Conservation (phyloP, 2,888 invertebrate genomes). For the Drosophila eohydei region DNA sequence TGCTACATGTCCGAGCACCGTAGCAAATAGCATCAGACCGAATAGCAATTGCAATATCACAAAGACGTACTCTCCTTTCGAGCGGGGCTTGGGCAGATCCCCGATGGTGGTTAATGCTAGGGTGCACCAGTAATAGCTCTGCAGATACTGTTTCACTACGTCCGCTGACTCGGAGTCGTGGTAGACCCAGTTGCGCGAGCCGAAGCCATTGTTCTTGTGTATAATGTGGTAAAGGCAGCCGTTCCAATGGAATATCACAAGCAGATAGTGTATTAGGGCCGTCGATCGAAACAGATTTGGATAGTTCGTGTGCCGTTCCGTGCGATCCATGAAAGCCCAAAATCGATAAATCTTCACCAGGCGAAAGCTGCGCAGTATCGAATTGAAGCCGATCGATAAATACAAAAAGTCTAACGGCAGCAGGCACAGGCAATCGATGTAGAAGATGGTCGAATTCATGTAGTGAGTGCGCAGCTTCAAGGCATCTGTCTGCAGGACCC, state of each 20-base stretch:
- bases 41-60: constrained; percentile 97
- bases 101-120: constrained; percentile 98
- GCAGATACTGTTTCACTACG: constrained; percentile 97
- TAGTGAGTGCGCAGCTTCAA: constrained; percentile 97
- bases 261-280: constrained; percentile 96
- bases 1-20: constrained; percentile 98
- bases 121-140: constrained; percentile 99
- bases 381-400: constrained; percentile 98
- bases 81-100: constrained; percentile 94
- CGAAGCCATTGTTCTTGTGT: constrained; percentile 97
- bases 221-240: constrained; percentile 99
- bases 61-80: constrained; percentile 97
- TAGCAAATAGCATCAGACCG: constrained; percentile 97
- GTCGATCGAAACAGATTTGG: constrained; percentile 97
- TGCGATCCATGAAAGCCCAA: constrained; percentile 99
- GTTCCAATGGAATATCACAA: constrained; percentile 99
- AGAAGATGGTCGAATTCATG: constrained; percentile 98
- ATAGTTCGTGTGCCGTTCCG: constrained; percentile 99
- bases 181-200: constrained; percentile 96
- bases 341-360: constrained; percentile 98
- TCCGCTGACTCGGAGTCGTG: constrained; percentile 94
- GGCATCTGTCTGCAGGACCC: constrained; percentile 98
- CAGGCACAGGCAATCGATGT: constrained; percentile 99
- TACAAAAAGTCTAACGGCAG: constrained; percentile 99
- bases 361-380: constrained; percentile 97